Evolutionary conservation across 2,797 vertebrate species (phyloP), one percentile per base, ranked within the genome.

Genomic region (Betta splendens): DNA sequence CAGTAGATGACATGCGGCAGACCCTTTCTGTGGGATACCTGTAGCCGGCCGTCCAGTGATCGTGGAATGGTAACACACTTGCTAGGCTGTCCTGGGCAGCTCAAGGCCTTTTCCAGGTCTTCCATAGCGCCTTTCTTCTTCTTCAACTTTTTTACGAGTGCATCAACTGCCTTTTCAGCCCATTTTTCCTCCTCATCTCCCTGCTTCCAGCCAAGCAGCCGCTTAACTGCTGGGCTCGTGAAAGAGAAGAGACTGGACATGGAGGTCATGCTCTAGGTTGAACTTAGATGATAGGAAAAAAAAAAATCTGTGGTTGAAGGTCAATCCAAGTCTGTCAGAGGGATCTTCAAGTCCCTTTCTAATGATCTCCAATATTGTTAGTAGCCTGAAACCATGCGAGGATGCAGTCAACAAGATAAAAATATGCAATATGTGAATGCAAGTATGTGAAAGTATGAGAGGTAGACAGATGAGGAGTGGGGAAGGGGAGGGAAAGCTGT

Each of bases 241-340:
- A 99, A 99, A 75, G 97, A 98, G 88, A 98, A 99, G 83, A 98
- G 93, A 90, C 97, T 99, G 87, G 97, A 97, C 97, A 99, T 98
- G 87, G 96, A 94, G 88, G 95, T 97, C 95, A 97, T 98, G 69
- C 77, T 85, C 72, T 46, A 75, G 42, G 68, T 37, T 42, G 64
- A 25, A 45, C 46, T 29, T 23, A 68, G 62, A 55, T 31, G 43
- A 48, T 60, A 64, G 62, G 58, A 45, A 61, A 57, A 58, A 45
- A 61, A 57, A 64, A 73, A 51, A 50, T 52, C 44, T 45, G 39
- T 22, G 11, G 17, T 25, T 32, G 42, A 48, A 5, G 48, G 32
- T 57, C 36, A 59, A 59, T 72, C 60, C 55, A 61, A 66, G 10
- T 52, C 25, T 33, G 37, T 21, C 31, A 3, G 13, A 25, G 7